Conservation (phyloP, 1,140 invertebrate genomes). For the Gryllus bimaculatus region DNA sequence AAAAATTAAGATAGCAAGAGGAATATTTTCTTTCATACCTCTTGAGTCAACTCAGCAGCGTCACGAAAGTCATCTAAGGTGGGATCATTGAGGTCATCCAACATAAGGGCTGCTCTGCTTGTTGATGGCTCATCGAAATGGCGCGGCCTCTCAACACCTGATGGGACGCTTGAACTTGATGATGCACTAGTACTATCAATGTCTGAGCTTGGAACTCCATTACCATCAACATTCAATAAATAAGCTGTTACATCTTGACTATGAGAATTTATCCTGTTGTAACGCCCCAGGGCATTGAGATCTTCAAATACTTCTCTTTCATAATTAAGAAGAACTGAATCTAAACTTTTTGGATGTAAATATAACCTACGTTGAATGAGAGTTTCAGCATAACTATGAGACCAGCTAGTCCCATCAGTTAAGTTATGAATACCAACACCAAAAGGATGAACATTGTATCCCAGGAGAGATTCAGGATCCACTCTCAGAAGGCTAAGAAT, state of each 20-base stretch:
- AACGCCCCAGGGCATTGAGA: conserved; percentile 55
- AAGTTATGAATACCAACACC: conserved; percentile 30
- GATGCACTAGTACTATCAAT: conserved; percentile 7
- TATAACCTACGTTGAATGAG: conserved; percentile 43
- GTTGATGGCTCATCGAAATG: not conserved
- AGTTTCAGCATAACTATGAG: conserved; percentile 39
- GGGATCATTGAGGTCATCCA: not conserved
- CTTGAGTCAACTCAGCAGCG: not conserved
- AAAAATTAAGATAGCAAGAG: not conserved
- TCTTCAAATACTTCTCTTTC: conserved; percentile 66
- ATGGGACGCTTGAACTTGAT: not conserved
- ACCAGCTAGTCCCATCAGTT: conserved; percentile 27
- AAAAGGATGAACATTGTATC: conserved; percentile 45
- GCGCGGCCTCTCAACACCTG: not conserved
- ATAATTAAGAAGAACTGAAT: conserved; percentile 60
- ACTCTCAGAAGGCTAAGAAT: conserved; percentile 65
- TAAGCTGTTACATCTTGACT: conserved; percentile 45
- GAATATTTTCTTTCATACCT: not conserved
- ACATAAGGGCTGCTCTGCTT: not conserved
- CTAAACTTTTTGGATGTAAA: conserved; percentile 62
- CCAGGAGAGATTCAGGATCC: conserved; percentile 57
- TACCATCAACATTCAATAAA: conserved; percentile 41
- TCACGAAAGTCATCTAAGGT: not conserved
- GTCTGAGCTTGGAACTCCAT: conserved; percentile 11
- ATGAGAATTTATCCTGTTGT: conserved; percentile 37